A percentile compares a stretch with the other conserved stretches of the same genome.
Conservation (phyloP, 2,797 vertebrate species). For the Chelon auratus region DNA sequence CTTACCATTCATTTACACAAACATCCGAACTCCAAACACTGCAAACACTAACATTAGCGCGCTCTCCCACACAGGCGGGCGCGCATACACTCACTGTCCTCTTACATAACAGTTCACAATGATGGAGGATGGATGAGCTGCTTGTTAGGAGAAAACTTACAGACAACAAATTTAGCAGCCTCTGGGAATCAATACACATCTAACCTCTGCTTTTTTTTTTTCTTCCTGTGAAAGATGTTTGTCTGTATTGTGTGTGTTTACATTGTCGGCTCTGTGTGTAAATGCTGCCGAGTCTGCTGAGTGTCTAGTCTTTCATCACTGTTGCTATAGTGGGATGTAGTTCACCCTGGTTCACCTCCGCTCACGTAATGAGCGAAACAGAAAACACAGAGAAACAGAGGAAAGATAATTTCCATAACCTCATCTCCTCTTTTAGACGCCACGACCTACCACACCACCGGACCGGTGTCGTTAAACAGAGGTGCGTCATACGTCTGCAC, state of each 20-base stretch:
- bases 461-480: constrained; percentile 8
- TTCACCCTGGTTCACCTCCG: constrained; percentile 54
- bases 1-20: constrained; percentile 43
- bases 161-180: constrained; percentile 3
- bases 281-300: constrained; percentile 43
- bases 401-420: constrained; percentile 45
- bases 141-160: constrained; percentile 38
- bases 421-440: constrained; percentile 19
- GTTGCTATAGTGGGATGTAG: constrained; percentile 43
- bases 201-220: neutral
- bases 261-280: constrained; percentile 33
- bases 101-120: constrained; percentile 48
- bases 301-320: constrained; percentile 49
- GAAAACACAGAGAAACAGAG: constrained; percentile 1
- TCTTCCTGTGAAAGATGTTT: constrained; percentile 9
- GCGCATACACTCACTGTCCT: constrained; percentile 19
- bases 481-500: neutral
- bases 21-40: constrained; percentile 5
- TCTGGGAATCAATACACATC: constrained; percentile 28
- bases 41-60: constrained; percentile 38
- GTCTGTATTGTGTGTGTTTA: constrained; percentile 40
- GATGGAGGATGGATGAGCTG: constrained; percentile 37
- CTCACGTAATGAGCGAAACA: constrained; percentile 32
- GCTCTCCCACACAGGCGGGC: constrained; percentile 24
- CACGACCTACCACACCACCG: neutral